Base-by-base conservation (phyloP, 2,888 invertebrate species). In the Drosophila formosana region DNA sequence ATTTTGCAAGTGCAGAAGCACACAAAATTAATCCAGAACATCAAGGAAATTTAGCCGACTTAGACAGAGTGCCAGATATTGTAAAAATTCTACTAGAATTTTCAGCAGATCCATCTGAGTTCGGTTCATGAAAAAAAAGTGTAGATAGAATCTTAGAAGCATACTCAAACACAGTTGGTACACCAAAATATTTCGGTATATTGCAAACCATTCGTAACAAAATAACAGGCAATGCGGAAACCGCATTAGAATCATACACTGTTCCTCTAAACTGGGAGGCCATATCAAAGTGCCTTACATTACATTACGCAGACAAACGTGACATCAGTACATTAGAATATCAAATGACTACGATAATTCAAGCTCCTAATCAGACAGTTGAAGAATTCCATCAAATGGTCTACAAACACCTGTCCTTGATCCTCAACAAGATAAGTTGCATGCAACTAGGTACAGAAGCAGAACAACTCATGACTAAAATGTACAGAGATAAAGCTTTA, bases 311-410 rank as follows among this genome's bases (percentile, higher is more conserved):
- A 1, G 53, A 53, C 30, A 30, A 53, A 30, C 43, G 32, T 3
- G 43, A 55, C 34, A 25, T 53, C 18, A 26, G 28, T 18, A 53
- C 53, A 3, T 18, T 28, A 30, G 41, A 30, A 30, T 32, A 45
- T 23, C 32, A 55, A 23, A 32, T 30, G 41, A 55, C 55, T 0
- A 45, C 23, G n/a, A 43, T 55, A 30, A 6, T 2, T 2, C 13
- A 39, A 13, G 39, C 13, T 5, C 39, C 39, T 13, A 39, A 39
- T 5, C 39, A 39, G 6, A 13, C 39, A n/a, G n/a, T 39, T 23
- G 32, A 50, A n/a, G 51, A 51, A 7, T 51, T 37, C 34, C 51
- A 51, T 6, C 23, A 25, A 7, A 7, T 7, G 1, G 37, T 51
- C 45, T 9, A 18, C 18, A 18, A 18, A 18, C 18, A 18, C 18